Base-by-base conservation (phyloP, 2,113 vertebrate genomes). In the Indicator indicator region DNA sequence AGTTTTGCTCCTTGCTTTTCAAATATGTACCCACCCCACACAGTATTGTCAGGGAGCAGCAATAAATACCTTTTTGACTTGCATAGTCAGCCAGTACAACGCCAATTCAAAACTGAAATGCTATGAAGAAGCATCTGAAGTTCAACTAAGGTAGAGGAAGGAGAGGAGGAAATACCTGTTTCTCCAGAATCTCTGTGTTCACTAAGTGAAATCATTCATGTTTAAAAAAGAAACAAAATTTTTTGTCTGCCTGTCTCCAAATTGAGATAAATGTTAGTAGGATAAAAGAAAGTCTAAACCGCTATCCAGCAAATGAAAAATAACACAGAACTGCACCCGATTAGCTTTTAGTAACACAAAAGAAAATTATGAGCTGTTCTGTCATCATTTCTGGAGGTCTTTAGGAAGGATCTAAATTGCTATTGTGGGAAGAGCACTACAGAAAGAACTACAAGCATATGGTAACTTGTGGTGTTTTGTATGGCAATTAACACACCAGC, bases 321-420 rank as follows among this genome's bases (percentile, higher is more conserved):
- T 74, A 74, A 83, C 48, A 33, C 9, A 69, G 28, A 75, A 68
- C 50, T 26, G 12, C 21, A 63, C 10, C 65, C 2, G 0, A 77
- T 83, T 86, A 94, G 4, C 33, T 86, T 67, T 77, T 77, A 83
- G 18, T n/a, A 72, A 16, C 38, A 80, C 28, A 42, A 11, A 77
- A 75, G 30, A 58, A 89, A 65, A 55, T 11, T 11, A 77, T 19
- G 46, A 83, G 19, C 79, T 86, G 58, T 93, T 86, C 85, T 91
- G 83, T 86, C 83, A 92, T 89, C 50, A 42, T 97, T 93, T 91
- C 65, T 89, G 50, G 48, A 95, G 27, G 63, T 94, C 69, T 94
- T 93, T 50, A 69, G n/a, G 33, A 95, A 24, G 36, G 4, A 86
- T 86, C 36, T 55, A 83, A 91, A 81, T 75, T 82, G 44, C 70